A percentile compares a stretch with the other conserved stretches of the same genome.
Conservation (phyloP, 1,140 invertebrate genomes). For the Drosophila gunungcola region DNA sequence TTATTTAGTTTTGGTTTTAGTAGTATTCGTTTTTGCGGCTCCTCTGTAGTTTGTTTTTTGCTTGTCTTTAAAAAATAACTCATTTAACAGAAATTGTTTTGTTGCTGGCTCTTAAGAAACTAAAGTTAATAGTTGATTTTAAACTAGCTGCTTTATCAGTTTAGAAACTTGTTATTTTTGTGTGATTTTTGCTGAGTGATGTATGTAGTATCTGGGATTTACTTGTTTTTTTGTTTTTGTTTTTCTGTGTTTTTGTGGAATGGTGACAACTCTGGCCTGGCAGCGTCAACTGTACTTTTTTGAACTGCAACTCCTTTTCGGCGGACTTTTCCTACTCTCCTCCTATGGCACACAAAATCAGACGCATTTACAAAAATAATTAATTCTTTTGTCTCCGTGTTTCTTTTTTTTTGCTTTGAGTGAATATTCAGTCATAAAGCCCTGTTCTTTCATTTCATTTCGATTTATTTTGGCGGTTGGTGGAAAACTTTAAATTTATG, state of each 20-base stretch:
- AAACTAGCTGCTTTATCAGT: constrained; percentile 62
- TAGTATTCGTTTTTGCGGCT: constrained; percentile 53
- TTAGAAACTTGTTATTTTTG: constrained; percentile 51
- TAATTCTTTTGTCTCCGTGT: constrained; percentile 4
- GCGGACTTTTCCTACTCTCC: constrained; percentile 6
- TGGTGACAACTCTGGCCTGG: constrained; percentile 47
- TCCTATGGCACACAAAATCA: constrained; percentile 77
- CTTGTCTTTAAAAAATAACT: constrained; percentile 60
- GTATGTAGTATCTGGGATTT: constrained; percentile 20
- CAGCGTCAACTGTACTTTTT: constrained; percentile 45
- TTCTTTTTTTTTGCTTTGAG: constrained; percentile 40
- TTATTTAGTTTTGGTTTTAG: constrained; percentile 59
- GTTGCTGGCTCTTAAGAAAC: constrained; percentile 54
- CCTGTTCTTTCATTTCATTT: constrained; percentile 17
- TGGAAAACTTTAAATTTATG: too few relatives aligned
- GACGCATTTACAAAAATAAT: constrained; percentile 77
- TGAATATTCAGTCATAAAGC: constrained; percentile 67
- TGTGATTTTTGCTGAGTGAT: constrained; percentile 48
- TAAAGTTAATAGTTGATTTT: constrained; percentile 59
- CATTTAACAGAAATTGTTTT: constrained; percentile 68
- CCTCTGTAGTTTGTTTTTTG: constrained; percentile 64
- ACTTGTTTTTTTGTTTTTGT: neutral
- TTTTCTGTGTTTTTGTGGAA: constrained; percentile 33
- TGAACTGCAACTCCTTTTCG: constrained; percentile 22
- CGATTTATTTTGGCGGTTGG: neutral